Percentiles rank a stretch among this genome's conserved stretches.
phyloP scores from a whole-genome alignment of 2,113 vertebrate genomes.

The Pedionomus torquatus region DNA sequence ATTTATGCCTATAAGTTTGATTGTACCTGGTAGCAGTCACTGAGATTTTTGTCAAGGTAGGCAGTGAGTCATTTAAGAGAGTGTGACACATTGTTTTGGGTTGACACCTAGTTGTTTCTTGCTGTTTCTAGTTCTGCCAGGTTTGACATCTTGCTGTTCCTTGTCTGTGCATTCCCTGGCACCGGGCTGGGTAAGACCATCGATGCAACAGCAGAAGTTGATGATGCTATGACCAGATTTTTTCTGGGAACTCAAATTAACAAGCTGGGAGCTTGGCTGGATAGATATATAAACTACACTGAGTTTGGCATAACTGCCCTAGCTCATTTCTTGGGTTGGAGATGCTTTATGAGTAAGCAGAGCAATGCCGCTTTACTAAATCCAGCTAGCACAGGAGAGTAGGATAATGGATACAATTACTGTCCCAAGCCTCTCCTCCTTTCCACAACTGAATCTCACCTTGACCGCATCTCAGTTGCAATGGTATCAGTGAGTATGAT shows the following conservation, averaged over 20 bases:
- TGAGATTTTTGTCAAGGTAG: neutral
- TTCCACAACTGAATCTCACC: neutral
- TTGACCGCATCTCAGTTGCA: neutral
- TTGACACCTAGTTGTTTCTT: neutral
- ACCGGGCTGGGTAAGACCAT: neutral
- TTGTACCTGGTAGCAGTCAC: neutral
- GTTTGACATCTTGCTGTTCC: neutral
- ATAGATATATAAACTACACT: neutral
- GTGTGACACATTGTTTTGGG: neutral
- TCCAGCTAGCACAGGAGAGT: neutral
- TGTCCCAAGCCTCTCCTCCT: neutral
- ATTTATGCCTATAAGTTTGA: neutral
- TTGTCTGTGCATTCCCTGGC: neutral
- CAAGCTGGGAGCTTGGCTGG: neutral
- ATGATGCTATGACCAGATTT: neutral
- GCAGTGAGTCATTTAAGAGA: neutral
- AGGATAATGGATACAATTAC: neutral
- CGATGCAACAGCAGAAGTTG: neutral
- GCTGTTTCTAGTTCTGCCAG: neutral
- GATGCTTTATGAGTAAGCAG: neutral
- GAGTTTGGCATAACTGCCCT: neutral
- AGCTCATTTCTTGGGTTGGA: neutral
- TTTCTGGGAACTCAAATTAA: neutral
- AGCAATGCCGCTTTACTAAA: neutral
- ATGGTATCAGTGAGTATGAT: fast-evolving